Base-by-base conservation (phyloP, 2,888 invertebrate species). In the Choristoneura rosaceana region DNA sequence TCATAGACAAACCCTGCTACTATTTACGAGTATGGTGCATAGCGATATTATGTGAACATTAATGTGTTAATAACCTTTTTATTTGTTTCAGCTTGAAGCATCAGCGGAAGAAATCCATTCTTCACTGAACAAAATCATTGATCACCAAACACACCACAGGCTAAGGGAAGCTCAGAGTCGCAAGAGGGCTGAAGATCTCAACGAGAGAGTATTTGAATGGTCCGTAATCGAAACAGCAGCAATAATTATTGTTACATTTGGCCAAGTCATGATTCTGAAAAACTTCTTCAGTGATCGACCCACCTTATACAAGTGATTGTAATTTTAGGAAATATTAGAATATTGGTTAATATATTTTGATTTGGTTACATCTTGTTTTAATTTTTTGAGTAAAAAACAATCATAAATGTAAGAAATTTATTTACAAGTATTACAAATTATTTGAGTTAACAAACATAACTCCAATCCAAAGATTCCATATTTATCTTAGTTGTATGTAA, bases 131-230 rank as follows among this genome's bases (percentile, higher is more conserved):
- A 96, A 96, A 76, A 97, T 99, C 70, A 95, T 98, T 76, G 99
- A 99, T 89, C 98, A 97, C 84, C 99, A 99, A 94, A 99, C 99
- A 5, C 99, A 99, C 92, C 99, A 99, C 92, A 95, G 99, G 74
- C 92, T 99, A 75, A 95, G 98, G 68, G 99, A 99, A 93, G 97
- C 99, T 2, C 98, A 99, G 88, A 97, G 99, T 66, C 96, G 99
- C 68, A 99, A 98, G 85, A 95, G 99, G 74, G 99, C 99, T 0
- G 99, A 99, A 92, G 98, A 99, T 87, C 94, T 99, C 69, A 99
- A 99, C 83, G 98, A 99, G 87, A 95, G 98, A 81, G 99, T 99
- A 9, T 95, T 98, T 85, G 96, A 96, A 95, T 99, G 99, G 99
- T 98, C 99, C 0, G 92, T 98, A 59, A 95, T 97, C 78, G 99